Conservation (phyloP, 2,888 invertebrate genomes). For the Oligia strigilis region DNA sequence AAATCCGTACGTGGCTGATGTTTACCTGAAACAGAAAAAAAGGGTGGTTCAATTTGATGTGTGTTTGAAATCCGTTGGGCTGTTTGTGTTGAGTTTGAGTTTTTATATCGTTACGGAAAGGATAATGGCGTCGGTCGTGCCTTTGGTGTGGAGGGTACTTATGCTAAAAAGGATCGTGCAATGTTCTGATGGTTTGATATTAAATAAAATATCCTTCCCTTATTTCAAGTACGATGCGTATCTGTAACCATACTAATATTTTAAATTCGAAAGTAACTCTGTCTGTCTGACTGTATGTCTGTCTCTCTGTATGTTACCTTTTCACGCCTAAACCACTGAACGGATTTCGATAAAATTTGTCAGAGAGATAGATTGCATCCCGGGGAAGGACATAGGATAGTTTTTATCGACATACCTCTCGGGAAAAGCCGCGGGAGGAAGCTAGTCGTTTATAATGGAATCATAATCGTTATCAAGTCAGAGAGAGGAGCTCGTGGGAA, state of each 20-base stretch:
- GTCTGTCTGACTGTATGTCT: too few species aligned
- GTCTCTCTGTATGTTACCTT: too few species aligned
- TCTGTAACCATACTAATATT: neutral
- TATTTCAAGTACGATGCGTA: neutral
- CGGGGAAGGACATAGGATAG: too few species aligned
- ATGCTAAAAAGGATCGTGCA: neutral
- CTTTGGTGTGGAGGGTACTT: slow-evolving; percentile 13
- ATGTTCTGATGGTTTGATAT: neutral
- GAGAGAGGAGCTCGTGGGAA: too few species aligned
- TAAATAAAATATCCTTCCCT: neutral
- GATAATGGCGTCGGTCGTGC: slow-evolving; percentile 33
- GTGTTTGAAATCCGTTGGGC: slow-evolving; percentile 47
- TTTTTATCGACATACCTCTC: too few species aligned
- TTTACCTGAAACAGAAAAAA: slow-evolving; percentile 66
- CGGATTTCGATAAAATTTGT: too few species aligned
- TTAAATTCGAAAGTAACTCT: too few species aligned
- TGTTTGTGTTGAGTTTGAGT: slow-evolving; percentile 38
- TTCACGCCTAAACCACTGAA: too few species aligned
- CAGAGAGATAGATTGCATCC: too few species aligned
- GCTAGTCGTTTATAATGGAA: too few species aligned
- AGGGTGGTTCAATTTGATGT: slow-evolving; percentile 36
- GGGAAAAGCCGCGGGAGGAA: too few species aligned
- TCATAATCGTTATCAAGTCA: too few species aligned
- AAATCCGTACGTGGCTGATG: slow-evolving; percentile 42
- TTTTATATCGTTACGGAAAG: slow-evolving; percentile 38